phyloP scores from a whole-genome alignment of 2,113 vertebrate genomes.

The Gambusia holbrooki region DNA sequence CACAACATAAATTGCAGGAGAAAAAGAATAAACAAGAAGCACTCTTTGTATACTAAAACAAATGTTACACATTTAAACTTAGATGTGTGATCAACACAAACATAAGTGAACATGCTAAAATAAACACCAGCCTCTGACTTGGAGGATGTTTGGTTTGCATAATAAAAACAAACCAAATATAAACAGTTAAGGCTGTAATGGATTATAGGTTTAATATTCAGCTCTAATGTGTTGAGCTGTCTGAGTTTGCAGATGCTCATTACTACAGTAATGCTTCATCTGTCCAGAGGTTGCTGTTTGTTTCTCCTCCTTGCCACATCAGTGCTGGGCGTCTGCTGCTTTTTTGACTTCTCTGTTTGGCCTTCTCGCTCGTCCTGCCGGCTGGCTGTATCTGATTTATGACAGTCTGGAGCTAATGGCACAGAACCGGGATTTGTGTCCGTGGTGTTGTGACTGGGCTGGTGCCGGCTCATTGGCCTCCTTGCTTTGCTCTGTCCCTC shows the following conservation, averaged over 20 bases:
- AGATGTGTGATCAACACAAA: background rate
- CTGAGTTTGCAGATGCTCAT: background rate
- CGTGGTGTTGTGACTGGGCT: constrained; percentile 70
- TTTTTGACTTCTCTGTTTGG: constrained; percentile 62
- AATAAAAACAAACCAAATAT: background rate
- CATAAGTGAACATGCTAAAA: background rate
- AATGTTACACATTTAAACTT: background rate
- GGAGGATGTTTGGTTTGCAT: too few relatives aligned
- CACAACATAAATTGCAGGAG: background rate
- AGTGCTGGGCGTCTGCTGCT: constrained; percentile 42
- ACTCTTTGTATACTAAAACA: background rate
- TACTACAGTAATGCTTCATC: constrained; percentile 37
- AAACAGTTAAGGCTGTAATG: background rate
- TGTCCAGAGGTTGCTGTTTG: constrained; percentile 48
- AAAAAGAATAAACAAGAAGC: background rate
- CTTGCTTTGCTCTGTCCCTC: constrained; percentile 38
- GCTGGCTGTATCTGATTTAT: constrained; percentile 68
- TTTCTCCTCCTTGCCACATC: constrained; percentile 46
- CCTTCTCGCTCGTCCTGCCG: constrained; percentile 52
- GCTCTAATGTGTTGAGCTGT: background rate
- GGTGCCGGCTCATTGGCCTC: constrained; percentile 72
- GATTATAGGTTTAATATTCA: constrained; percentile 9
- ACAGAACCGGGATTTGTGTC: constrained; percentile 77
- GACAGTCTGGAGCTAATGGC: constrained; percentile 74
- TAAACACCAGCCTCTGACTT: background rate